phyloP scores from a whole-genome alignment of 2,113 vertebrate genomes.

The Cyprinodon tularosa region DNA sequence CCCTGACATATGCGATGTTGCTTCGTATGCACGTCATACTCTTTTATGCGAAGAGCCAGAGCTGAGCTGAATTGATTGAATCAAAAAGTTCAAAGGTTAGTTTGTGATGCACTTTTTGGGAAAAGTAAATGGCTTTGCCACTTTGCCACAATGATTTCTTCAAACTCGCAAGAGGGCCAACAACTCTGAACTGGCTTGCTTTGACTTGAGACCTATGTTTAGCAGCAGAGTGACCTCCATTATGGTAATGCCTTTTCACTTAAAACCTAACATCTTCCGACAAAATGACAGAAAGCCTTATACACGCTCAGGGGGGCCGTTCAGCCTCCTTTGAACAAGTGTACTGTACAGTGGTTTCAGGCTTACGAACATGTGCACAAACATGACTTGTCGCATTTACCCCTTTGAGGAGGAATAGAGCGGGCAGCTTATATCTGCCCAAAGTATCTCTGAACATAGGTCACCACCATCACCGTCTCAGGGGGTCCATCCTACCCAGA shows the following conservation, averaged over 20 bases:
- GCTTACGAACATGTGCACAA: constrained; percentile 35
- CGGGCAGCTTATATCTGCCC: constrained; percentile 35
- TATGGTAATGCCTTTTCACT: constrained; percentile 49
- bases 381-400: constrained; percentile 68
- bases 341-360: constrained; percentile 39
- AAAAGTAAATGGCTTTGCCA: constrained; percentile 1
- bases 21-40: constrained; percentile 28
- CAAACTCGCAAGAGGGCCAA: constrained; percentile 11
- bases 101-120: background rate
- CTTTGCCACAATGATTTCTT: constrained; percentile 15
- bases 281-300: constrained; percentile 67
- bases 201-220: constrained; percentile 42
- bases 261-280: constrained; percentile 60
- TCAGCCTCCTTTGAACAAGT: constrained; percentile 46
- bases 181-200: background rate
- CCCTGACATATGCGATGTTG: constrained; percentile 12
- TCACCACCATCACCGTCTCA: constrained; percentile 49
- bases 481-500: constrained; percentile 28
- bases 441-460: constrained; percentile 36
- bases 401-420: constrained; percentile 29
- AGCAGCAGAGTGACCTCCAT: constrained; percentile 36
- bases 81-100: constrained; percentile 12
- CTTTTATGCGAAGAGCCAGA: constrained; percentile 24
- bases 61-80: constrained; percentile 25
- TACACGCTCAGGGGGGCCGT: constrained; percentile 35